phyloP scores from a whole-genome alignment of 2,888 invertebrate species.

The Brachylomia viminalis region DNA sequence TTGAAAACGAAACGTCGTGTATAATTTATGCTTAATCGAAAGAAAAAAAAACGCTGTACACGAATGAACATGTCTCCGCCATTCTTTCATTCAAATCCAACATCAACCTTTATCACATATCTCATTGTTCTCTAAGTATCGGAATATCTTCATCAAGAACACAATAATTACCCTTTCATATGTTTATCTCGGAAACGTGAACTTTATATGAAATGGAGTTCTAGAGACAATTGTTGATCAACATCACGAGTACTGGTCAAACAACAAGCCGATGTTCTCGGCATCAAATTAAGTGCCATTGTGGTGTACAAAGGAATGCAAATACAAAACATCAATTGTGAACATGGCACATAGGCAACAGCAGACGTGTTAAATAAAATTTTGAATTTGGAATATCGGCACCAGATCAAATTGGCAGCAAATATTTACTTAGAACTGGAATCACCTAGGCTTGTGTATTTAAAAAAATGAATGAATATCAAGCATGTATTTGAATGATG shows the following conservation, averaged over 20 bases:
- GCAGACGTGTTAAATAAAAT: constrained; percentile 34
- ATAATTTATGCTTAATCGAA: constrained; percentile 7
- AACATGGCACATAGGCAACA: constrained; percentile 14
- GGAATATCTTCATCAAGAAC: constrained; percentile 25
- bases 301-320: constrained; percentile 57
- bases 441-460: constrained; percentile 23
- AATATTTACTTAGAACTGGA: constrained; percentile 31
- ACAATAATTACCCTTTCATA: constrained; percentile 49
- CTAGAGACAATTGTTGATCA: constrained; percentile 37
- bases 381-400: constrained; percentile 38
- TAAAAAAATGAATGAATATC: constrained; percentile 17
- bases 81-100: constrained; percentile 21
- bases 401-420: constrained; percentile 50
- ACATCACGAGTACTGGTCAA: constrained; percentile 44
- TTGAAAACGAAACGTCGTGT: constrained; percentile 14
- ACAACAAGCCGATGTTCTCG: constrained; percentile 49
- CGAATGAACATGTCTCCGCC: constrained; percentile 4
- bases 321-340: constrained; percentile 46
- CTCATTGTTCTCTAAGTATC: constrained; percentile 29
- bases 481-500: constrained; percentile 1
- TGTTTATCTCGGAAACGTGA: constrained; percentile 56
- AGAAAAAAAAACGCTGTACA: constrained; percentile 6
- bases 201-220: constrained; percentile 47
- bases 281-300: constrained; percentile 55
- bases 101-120: constrained; percentile 13